These are phyloP conservation scores for Cinclus mexicanus DNA, from an alignment of 2,113 vertebrate genomes.

Conservation along the genomic window DNA sequence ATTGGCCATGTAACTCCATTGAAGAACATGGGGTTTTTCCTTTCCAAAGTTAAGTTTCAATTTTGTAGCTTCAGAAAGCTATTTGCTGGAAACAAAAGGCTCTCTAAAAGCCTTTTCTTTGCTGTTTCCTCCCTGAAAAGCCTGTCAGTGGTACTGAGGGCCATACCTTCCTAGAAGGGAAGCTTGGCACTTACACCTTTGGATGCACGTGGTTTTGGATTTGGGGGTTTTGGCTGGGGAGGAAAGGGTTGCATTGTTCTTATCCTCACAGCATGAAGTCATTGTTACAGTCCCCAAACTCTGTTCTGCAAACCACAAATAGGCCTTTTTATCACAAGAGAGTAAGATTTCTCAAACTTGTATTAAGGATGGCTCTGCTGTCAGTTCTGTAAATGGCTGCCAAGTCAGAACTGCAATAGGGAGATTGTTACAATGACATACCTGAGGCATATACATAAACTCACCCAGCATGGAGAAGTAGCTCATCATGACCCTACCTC, in stretches of 20 bases:
- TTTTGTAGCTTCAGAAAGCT: background rate
- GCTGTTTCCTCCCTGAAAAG: background rate
- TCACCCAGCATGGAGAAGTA: background rate
- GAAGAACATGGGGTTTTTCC: background rate
- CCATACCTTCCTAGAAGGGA: background rate
- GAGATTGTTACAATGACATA: background rate
- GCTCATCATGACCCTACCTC: background rate
- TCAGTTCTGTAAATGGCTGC: background rate
- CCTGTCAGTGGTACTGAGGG: accelerated
- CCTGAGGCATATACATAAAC: accelerated
- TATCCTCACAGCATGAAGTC: background rate
- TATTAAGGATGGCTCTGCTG: background rate
- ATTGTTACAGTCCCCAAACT: background rate
- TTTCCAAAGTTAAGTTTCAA: background rate
- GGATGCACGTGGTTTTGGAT: background rate
- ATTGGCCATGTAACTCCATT: background rate
- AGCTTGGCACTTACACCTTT: background rate
- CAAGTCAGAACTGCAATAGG: background rate
- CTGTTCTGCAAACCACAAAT: background rate
- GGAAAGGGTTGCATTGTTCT: background rate
- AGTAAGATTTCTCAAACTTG: background rate
- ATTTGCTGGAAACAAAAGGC: background rate
- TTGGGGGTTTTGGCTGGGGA: background rate
- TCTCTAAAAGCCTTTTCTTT: background rate
- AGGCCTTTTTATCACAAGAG: background rate